Evolutionary conservation across 2,113 vertebrate genomes (phyloP).

Genomic region (Prunella fulvescens): DNA sequence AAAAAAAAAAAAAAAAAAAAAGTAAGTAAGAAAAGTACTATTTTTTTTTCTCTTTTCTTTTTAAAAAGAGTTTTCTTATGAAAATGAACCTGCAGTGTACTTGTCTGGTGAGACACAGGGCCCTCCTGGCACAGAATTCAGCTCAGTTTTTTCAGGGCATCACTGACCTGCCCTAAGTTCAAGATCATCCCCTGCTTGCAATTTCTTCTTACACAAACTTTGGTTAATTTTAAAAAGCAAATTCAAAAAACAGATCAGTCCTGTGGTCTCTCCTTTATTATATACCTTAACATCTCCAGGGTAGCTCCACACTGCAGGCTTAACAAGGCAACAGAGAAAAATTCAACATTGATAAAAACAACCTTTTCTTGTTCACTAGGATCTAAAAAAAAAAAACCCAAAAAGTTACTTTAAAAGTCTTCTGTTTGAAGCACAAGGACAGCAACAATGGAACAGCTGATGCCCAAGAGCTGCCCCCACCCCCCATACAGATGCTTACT

Average conservation of each 20-base stretch:
- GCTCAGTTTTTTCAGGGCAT: not conserved
- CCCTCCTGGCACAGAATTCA: not conserved
- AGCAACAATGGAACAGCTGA: constrained; percentile 37
- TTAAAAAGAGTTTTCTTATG: not conserved
- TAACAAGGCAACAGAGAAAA: not conserved
- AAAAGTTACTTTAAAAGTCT: not conserved
- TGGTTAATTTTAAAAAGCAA: not conserved
- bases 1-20: too few species aligned
- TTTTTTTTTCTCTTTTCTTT: not conserved
- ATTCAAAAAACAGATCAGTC: not conserved
- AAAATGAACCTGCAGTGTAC: not conserved
- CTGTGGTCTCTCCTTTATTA: not conserved
- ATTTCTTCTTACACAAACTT: not conserved
- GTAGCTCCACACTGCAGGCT: not conserved
- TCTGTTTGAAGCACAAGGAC: not conserved
- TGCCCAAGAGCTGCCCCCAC: not conserved
- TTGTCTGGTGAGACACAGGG: not conserved
- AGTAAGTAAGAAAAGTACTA: not conserved
- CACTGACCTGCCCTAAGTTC: not conserved
- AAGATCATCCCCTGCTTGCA: not conserved
- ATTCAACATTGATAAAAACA: not conserved
- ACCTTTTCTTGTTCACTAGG: not conserved
- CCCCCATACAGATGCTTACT: not conserved
- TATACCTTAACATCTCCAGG: not conserved
- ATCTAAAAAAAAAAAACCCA: not conserved